Evolutionary conservation across 1,140 invertebrate genomes (phyloP), one percentile per base, ranked within the genome.

Genomic region (Drosophila azteca): DNA sequence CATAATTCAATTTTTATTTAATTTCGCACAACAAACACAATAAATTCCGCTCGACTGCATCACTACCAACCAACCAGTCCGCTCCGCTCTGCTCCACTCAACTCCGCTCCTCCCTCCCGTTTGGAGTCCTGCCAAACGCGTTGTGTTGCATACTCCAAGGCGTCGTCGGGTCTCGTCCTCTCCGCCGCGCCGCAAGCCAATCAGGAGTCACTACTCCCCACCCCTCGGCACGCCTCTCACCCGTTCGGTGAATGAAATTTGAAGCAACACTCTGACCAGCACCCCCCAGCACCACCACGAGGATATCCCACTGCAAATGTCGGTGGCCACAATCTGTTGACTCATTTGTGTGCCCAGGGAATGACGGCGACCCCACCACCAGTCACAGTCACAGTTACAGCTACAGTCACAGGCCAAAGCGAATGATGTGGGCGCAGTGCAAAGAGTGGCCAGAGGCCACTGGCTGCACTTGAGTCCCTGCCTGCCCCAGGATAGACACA

Each of bases 1-100:
- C 75, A 87, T 87, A 87, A 87, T 87, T 87, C 83, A 87, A 87
- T 87, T 87, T 87, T 87, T 87, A 87, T 87, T 87, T 87, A 87
- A 87, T 87, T 87, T 81, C 55, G 83, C 57, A 82, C 79, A 87
- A 87, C 83, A 87, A 87, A 83, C 64, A 88, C 84, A 82, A 87
- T 87, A 88, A 87, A 88, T 87, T 88, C 82, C 65, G 75, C 70
- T 62, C 65, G 82, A 87, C 82, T 84, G 66, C 62, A 75, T 22
- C 41, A 39, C 13, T 9, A 26, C 26, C 26, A 9, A 17, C 26
- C 17, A 6, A 9, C 44, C 39, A 15, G 8, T 6, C n/a, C n/a
- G 15, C n/a, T n/a, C n/a, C n/a, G n/a, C n/a, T n/a, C n/a, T n/a
- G n/a, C n/a, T 43, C 51, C 63, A 44, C 5, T 49, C 44, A 0